phyloP scores from a whole-genome alignment of 2,797 vertebrate species.

The Pangasius larnaudii region DNA sequence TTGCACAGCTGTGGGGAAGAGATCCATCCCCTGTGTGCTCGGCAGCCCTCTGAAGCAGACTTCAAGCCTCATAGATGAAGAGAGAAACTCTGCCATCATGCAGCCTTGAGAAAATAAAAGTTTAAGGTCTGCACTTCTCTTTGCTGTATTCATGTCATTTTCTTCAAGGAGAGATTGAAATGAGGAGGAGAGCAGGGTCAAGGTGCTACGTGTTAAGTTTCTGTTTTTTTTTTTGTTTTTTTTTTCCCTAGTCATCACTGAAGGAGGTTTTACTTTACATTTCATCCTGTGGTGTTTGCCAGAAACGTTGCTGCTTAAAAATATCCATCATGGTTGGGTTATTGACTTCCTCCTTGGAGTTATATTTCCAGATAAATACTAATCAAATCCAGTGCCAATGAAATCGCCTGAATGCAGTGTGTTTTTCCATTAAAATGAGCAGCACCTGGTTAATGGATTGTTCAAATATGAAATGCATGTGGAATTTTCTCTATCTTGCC shows the following conservation, averaged over 20 bases:
- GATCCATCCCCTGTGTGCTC: slow-evolving; percentile 71
- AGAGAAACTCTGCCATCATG: slow-evolving; percentile 46
- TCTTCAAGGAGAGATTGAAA: slow-evolving; percentile 36
- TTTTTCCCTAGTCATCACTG: background rate
- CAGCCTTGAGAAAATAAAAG: slow-evolving; percentile 64
- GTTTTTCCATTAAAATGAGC: slow-evolving; percentile 40
- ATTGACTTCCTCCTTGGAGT: slow-evolving; percentile 11
- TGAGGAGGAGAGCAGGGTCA: background rate
- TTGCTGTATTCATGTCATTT: slow-evolving; percentile 65
- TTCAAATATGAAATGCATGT: slow-evolving; percentile 53
- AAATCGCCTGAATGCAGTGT: background rate
- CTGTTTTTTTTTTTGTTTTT: slow-evolving; percentile 1
- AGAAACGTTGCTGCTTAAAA: slow-evolving; percentile 27
- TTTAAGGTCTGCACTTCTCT: slow-evolving; percentile 1
- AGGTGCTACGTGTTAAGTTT: slow-evolving; percentile 23
- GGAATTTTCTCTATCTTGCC: slow-evolving; percentile 42
- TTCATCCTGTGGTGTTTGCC: slow-evolving; percentile 14
- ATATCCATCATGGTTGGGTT: slow-evolving; percentile 19
- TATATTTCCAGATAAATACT: slow-evolving; percentile 16
- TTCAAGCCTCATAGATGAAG: slow-evolving; percentile 67
- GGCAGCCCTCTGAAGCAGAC: slow-evolving; percentile 66
- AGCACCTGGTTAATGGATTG: slow-evolving; percentile 64
- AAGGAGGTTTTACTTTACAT: slow-evolving; percentile 30
- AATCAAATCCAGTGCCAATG: slow-evolving; percentile 26
- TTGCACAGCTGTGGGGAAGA: slow-evolving; percentile 82